Evolutionary conservation across 2,113 vertebrate species (phyloP), one percentile per base, ranked within the genome.

Genomic region (Sialia sialis): DNA sequence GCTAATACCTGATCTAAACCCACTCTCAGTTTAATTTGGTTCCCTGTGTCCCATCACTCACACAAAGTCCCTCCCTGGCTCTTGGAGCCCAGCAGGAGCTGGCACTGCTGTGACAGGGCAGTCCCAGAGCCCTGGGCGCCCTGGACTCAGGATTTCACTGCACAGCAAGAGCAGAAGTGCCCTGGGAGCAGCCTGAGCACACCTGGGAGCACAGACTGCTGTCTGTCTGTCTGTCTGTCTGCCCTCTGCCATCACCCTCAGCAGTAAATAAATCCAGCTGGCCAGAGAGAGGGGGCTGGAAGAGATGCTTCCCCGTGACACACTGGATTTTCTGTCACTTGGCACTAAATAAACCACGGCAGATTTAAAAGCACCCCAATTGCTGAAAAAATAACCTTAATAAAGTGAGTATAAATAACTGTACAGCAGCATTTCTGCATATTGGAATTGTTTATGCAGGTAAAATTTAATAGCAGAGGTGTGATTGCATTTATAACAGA

Each of bases 381-480:
- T 66, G 74, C 39, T 48, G 84, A 9, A 70, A 69, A 86, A 66
- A 90, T 52, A 52, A 62, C 84, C 70, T 59, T 78, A 84, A 94
- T 92, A 78, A 92, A 93, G 69, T 34, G 67, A 54, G 58, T 41
- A 81, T 96, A 95, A 95, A 87, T 83, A 94, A 93, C 64, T 7
- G 39, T 12, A 26, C 3, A 10, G 79, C 72, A 43, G 52, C 10
- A 32, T 11, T 30, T 38, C 62, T 32, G 36, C 8, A 8, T 25
- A 74, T 2, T 48, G 80, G 80, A 36, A 60, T 84, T 89, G 86
- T 95, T 95, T 93, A 78, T 83, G 67, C 89, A 90, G 95, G 84
- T 95, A 89, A 76, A 72, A 73, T 83, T 79, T 83, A 89, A 90
- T 64, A 91, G 87, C 80, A 86, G 91, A 94, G 89, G 90, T 88